Conservation (phyloP, 1,140 invertebrate species). For the Ditylenchus dipsaci region DNA sequence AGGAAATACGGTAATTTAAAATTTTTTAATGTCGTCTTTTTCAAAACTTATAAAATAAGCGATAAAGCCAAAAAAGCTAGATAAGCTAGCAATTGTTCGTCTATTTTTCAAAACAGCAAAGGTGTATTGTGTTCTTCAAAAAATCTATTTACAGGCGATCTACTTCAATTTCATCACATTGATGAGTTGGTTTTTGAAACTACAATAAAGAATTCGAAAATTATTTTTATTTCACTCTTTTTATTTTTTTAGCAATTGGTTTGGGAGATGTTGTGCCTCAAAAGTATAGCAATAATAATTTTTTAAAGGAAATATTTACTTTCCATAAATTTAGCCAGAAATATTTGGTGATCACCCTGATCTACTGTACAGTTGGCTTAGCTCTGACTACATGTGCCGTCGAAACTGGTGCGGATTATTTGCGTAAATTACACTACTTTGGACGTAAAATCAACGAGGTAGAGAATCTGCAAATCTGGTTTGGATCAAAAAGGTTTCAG, state of each 20-base stretch:
- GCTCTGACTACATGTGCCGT: slow-evolving; percentile 53
- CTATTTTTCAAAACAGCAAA: no score
- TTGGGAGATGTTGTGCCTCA: slow-evolving; percentile 50
- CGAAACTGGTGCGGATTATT: slow-evolving; percentile 49
- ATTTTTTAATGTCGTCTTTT: no score
- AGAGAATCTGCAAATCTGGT: slow-evolving; percentile 45
- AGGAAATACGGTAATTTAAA: no score
- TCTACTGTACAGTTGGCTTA: slow-evolving; percentile 48
- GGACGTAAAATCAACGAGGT: slow-evolving; percentile 50
- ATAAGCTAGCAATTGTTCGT: no score
- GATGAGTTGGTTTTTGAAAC: slow-evolving; percentile 18
- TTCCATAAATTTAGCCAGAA: slow-evolving; percentile 32
- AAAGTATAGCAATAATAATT: slow-evolving; percentile 25
- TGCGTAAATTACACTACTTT: slow-evolving; percentile 51
- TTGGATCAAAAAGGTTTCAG: slow-evolving; percentile 50
- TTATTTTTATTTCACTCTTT: no score
- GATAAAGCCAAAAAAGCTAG: no score
- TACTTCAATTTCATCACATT: slow-evolving; percentile 56
- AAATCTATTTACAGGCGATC: slow-evolving; percentile 32
- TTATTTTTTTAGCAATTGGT: slow-evolving; percentile 29
- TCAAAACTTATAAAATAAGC: no score
- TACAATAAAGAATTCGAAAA: no score
- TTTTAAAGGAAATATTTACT: slow-evolving; percentile 3
- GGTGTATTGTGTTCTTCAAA: no score
- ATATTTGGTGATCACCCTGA: slow-evolving; percentile 46